phyloP scores from a whole-genome alignment of 2,113 vertebrate genomes.

The Suricata suricatta region DNA sequence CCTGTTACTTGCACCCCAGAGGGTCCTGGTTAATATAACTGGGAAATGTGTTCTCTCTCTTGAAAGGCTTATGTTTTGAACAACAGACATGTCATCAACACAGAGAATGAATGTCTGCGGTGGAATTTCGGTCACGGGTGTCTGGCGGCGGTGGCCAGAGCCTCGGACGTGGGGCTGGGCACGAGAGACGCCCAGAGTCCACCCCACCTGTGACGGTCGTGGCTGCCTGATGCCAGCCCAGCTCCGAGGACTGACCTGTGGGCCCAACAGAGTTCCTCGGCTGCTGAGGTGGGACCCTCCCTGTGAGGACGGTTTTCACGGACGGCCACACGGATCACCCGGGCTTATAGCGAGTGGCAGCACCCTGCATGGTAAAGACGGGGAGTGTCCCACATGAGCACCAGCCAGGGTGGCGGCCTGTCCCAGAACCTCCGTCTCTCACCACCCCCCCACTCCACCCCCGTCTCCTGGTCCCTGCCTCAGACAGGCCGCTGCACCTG shows the following conservation, averaged over 20 bases:
- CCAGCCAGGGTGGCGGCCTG: not conserved
- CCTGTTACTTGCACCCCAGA: not conserved
- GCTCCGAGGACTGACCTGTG: not conserved
- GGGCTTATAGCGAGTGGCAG: not conserved
- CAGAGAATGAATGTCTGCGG: not conserved
- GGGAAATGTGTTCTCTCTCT: not conserved
- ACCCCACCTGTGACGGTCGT: not conserved
- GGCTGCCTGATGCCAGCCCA: not conserved
- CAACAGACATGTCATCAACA: not conserved
- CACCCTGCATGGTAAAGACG: not conserved
- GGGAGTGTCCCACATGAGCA: not conserved
- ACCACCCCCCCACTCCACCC: not conserved
- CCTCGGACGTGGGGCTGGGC: not conserved
- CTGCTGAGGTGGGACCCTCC: not conserved
- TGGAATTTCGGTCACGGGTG: not conserved
- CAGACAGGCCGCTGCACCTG: not conserved
- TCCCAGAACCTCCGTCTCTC: slow-evolving; percentile 6
- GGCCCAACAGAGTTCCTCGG: not conserved
- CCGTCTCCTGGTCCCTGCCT: not conserved
- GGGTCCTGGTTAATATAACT: not conserved
- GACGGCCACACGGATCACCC: not conserved
- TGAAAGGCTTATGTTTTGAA: not conserved
- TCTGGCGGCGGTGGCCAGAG: not conserved
- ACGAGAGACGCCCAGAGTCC: not conserved
- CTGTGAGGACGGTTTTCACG: accelerated